Evolutionary conservation across 2,797 vertebrate species (phyloP), one percentile per base, ranked within the genome.

Genomic region (Australoheros facetus): DNA sequence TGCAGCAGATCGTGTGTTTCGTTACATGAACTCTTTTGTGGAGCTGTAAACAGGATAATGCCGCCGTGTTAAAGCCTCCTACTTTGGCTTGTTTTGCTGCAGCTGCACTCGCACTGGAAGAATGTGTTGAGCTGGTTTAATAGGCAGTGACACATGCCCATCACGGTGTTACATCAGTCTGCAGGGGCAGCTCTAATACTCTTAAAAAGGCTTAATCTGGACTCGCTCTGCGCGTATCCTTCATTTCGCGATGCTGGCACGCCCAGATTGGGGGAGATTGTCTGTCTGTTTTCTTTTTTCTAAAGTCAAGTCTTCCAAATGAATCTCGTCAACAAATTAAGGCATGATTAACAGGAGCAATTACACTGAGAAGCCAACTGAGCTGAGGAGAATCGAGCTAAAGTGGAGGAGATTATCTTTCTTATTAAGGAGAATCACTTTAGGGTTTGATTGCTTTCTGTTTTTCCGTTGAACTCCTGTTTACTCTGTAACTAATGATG

Each of bases 401-500:
- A 93, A 91, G 87, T 87, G 76, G 82, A 85, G 84, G 82, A 91
- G 93, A 95, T 95, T 94, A 94, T 94, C 92, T 89, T 82, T 87
- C 87, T 91, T 93, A 93, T 91, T 95, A 90, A 93, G 86, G 80
- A 90, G 91, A 92, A 91, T 93, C 88, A 91, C 89, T 93, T 93
- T 90, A 91, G 90, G 92, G 85, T 88, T 92, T 95, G 94, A 95
- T 95, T 95, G 91, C 93, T 93, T 94, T 94, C 91, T 94, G 91
- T 94, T 94, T 94, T 92, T 88, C 78, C 77, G 39, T 79, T 85
- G 76, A 85, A 81, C 86, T 94, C 86, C 78, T 91, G 83, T 93
- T 94, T 93, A 87, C 86, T 87, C 74, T 78, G 58, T 62, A 80
- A 84, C 78, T 75, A 91, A 90, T 84, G 84, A 82, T 75, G 74